Conservation (phyloP, 2,113 vertebrate genomes). For the Zapornia atra region DNA sequence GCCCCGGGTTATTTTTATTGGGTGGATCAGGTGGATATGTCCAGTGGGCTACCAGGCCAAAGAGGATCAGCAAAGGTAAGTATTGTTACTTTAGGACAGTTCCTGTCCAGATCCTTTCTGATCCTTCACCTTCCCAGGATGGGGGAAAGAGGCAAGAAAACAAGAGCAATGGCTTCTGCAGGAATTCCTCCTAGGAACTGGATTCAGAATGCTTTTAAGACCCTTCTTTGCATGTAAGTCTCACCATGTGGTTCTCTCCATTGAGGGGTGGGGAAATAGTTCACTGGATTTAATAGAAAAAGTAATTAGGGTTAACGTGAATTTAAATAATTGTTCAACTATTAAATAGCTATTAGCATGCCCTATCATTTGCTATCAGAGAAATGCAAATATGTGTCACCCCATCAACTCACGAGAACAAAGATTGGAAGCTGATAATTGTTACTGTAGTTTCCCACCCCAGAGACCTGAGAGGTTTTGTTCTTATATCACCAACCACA, state of each 20-base stretch:
- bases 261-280: background rate
- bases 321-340: conserved; percentile 34
- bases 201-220: background rate
- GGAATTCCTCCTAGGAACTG: background rate
- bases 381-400: conserved; percentile 46
- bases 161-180: background rate
- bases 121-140: background rate
- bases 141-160: background rate
- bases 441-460: background rate
- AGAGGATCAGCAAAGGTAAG: background rate
- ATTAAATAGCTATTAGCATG: conserved; percentile 28
- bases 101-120: background rate
- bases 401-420: background rate
- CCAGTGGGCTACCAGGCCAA: background rate
- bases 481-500: background rate
- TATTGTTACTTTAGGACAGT: background rate
- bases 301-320: conserved; percentile 25
- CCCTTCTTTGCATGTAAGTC: background rate
- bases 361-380: conserved; percentile 41
- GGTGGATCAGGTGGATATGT: background rate
- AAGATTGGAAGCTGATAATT: background rate
- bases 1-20: background rate
- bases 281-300: background rate
- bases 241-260: background rate
- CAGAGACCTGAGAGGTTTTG: background rate